Evolutionary conservation across 1,140 invertebrate genomes (phyloP).

Genomic region (Drosophila simulans): DNA sequence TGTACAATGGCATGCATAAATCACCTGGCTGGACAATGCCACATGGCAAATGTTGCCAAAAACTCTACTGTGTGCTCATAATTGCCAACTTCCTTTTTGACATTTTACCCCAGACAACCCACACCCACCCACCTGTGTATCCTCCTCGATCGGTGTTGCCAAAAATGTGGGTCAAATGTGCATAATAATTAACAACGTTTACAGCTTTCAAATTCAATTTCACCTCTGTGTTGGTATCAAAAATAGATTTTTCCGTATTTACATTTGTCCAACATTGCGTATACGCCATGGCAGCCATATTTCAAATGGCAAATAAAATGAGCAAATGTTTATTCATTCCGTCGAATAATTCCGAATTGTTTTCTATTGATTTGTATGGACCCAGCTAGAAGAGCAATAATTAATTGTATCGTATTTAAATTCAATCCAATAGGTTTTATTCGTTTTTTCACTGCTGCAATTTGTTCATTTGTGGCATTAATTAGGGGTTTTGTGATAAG

Average conservation of each 20-base stretch:
- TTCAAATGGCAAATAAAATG: constrained; percentile 45
- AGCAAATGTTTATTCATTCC: constrained; percentile 62
- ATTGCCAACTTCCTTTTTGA: constrained; percentile 48
- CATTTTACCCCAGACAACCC: background rate
- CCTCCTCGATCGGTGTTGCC: background rate
- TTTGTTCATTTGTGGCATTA: constrained; percentile 50
- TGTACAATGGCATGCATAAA: constrained; percentile 53
- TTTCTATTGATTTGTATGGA: constrained; percentile 55
- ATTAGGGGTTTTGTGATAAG: constrained; percentile 25
- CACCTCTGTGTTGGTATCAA: constrained; percentile 14
- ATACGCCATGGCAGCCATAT: constrained; percentile 52
- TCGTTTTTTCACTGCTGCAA: constrained; percentile 9
- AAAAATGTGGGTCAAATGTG: constrained; percentile 37
- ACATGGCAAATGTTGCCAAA: constrained; percentile 46
- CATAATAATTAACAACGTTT: constrained; percentile 54
- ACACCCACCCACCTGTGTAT: background rate
- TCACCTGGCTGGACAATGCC: constrained; percentile 42
- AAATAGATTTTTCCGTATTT: constrained; percentile 35
- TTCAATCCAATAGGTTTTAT: constrained; percentile 35
- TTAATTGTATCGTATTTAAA: constrained; percentile 58
- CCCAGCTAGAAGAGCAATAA: constrained; percentile 31
- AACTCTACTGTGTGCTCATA: constrained; percentile 50
- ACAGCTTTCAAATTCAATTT: constrained; percentile 33
- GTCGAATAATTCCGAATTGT: constrained; percentile 34
- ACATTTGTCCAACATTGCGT: constrained; percentile 40